phyloP scores from a whole-genome alignment of 2,797 vertebrate species.

The Acomys russatus region DNA sequence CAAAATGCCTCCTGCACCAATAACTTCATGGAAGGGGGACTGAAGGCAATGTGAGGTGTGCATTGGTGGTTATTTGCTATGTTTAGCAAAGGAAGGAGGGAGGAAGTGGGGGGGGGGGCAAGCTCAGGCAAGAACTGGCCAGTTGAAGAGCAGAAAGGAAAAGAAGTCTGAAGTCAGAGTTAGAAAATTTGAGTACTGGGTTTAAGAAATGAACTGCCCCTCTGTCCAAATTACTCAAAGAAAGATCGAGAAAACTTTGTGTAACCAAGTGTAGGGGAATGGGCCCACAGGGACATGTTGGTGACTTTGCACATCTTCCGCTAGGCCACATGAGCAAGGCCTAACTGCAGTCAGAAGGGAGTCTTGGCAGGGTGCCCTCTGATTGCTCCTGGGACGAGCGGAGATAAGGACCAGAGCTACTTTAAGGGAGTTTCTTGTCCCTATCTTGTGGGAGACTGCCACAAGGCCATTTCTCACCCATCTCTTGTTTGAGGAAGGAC shows the following conservation, averaged over 20 bases:
- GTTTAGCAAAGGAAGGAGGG: background rate
- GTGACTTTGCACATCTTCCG: conserved; percentile 57
- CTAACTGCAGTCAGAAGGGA: conserved; percentile 26
- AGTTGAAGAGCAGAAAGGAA: conserved; percentile 40
- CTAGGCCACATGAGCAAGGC: conserved; percentile 54
- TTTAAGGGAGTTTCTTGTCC: conserved; percentile 1
- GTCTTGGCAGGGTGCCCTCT: conserved; percentile 60
- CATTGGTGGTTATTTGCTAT: conserved; percentile 8
- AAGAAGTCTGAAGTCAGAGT: conserved; percentile 53
- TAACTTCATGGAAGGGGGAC: conserved; percentile 24
- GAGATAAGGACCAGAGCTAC: conserved; percentile 55
- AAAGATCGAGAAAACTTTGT: conserved; percentile 41
- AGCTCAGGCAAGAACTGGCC: conserved; percentile 20
- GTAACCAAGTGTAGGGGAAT: background rate
- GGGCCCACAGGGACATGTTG: background rate
- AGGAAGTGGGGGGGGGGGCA: background rate
- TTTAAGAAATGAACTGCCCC: conserved; percentile 34
- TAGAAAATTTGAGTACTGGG: background rate
- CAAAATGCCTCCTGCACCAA: conserved; percentile 18
- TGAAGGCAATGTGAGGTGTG: conserved; percentile 10
- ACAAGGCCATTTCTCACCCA: conserved; percentile 63
- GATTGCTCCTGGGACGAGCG: conserved; percentile 62
- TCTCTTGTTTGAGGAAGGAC: background rate
- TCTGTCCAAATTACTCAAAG: conserved; percentile 24
- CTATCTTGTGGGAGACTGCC: conserved; percentile 63